Percentiles rank a stretch among this genome's conserved stretches.
These are phyloP conservation scores for Callinectes sapidus DNA, from an alignment of 2,888 invertebrate species.

Conservation along the genomic window DNA sequence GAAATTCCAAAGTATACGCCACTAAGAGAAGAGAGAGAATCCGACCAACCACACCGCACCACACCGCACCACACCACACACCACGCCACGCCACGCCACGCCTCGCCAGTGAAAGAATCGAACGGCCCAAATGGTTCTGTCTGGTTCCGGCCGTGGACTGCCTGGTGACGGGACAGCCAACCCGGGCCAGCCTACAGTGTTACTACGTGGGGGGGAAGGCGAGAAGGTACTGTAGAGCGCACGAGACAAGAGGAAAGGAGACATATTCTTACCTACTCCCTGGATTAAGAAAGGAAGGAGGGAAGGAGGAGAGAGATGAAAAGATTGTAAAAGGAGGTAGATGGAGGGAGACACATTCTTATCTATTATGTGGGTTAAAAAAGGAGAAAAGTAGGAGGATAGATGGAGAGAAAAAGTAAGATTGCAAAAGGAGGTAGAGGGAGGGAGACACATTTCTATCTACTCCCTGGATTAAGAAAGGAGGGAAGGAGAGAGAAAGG, in stretches of 20 bases:
- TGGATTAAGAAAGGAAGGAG: not conserved
- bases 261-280: not conserved
- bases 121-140: not conserved
- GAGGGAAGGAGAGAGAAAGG: not conserved
- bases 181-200: not conserved
- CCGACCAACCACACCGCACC: no score
- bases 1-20: not conserved
- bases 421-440: no score
- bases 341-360: no score
- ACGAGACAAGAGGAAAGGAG: not conserved
- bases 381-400: not conserved
- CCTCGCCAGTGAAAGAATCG: slow-evolving; percentile 32
- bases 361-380: no score
- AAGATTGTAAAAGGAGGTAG: no score
- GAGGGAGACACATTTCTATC: not conserved
- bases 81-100: not conserved
- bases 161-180: not conserved
- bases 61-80: not conserved
- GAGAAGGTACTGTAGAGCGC: not conserved
- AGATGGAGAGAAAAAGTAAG: not conserved
- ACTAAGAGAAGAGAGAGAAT: not conserved
- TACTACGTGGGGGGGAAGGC: not conserved
- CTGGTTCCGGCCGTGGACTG: slow-evolving; percentile 1
- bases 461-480: not conserved
- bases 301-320: not conserved